These are phyloP conservation scores for Copsychus sechellarum DNA, from an alignment of 2,113 vertebrate genomes.

Conservation along the genomic window DNA sequence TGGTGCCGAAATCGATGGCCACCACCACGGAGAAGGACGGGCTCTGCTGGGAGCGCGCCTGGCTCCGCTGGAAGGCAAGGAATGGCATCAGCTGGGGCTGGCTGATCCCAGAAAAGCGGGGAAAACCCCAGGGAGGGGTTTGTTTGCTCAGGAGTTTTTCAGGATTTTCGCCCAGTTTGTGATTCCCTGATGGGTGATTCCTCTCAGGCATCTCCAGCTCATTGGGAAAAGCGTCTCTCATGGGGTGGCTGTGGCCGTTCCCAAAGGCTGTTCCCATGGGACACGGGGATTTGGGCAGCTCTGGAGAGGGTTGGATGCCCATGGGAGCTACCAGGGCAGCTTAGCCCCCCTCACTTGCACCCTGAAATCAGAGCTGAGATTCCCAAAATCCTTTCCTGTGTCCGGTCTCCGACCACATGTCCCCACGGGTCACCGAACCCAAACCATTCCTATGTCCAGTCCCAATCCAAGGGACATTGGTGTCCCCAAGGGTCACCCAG, in stretches of 20 bases:
- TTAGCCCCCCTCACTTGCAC: not conserved
- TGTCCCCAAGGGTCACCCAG: too few species aligned
- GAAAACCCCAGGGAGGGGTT: rapidly evolving
- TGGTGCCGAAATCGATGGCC: constrained; percentile 95
- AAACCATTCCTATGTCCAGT: not conserved
- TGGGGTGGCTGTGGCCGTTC: rapidly evolving
- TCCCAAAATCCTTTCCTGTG: not conserved
- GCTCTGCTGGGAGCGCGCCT: constrained; percentile 66
- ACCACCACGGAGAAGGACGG: constrained; percentile 86
- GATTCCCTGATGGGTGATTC: not conserved
- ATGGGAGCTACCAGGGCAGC: rapidly evolving
- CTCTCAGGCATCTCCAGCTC: rapidly evolving
- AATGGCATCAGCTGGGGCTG: rapidly evolving
- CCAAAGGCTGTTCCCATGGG: not conserved
- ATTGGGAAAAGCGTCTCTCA: rapidly evolving
- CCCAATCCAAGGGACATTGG: too few species aligned
- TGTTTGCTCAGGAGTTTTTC: rapidly evolving
- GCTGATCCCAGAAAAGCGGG: too few species aligned
- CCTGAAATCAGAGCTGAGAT: rapidly evolving
- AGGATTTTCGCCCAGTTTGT: rapidly evolving
- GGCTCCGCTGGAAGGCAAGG: constrained; percentile 75
- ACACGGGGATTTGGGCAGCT: not conserved
- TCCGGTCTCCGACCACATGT: not conserved
- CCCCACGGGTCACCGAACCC: not conserved
- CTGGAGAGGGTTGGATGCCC: not conserved